Conservation (phyloP, 2,797 vertebrate genomes). For the Allobates femoralis region DNA sequence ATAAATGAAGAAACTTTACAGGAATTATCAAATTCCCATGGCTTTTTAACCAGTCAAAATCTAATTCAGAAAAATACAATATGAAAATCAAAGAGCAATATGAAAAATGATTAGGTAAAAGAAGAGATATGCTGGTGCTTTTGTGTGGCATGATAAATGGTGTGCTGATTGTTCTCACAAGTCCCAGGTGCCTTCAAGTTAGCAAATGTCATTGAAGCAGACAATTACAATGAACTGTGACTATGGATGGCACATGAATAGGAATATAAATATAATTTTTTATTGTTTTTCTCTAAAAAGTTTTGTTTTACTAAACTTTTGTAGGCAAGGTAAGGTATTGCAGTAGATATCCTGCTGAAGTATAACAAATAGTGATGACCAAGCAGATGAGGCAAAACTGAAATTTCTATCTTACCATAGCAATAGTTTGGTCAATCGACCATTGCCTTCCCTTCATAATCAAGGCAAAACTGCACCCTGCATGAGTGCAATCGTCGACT, state of each 20-base stretch:
- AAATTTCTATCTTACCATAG: too few species aligned
- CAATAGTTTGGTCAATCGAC: too few species aligned
- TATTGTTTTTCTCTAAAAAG: not conserved
- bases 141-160: conserved; percentile 49
- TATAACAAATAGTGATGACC: too few species aligned
- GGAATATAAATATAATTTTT: not conserved
- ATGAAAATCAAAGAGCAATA: conserved; percentile 39
- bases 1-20: conserved; percentile 29
- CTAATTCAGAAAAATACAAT: conserved; percentile 47
- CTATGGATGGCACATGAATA: conserved; percentile 12
- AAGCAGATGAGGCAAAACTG: too few species aligned
- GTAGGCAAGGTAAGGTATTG: not conserved
- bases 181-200: conserved; percentile 10
- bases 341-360: too few species aligned
- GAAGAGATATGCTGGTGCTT: conserved; percentile 22
- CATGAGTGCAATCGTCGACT: too few species aligned
- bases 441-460: too few species aligned
- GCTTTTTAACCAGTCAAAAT: conserved; percentile 39
- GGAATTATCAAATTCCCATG: conserved; percentile 44
- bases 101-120: conserved; percentile 43
- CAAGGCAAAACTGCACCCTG: too few species aligned
- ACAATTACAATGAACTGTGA: conserved; percentile 17
- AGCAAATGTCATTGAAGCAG: conserved; percentile 35
- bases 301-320: not conserved
- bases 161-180: conserved; percentile 16